Conservation (phyloP, 2,113 vertebrate genomes). For the Blennius ocellaris region DNA sequence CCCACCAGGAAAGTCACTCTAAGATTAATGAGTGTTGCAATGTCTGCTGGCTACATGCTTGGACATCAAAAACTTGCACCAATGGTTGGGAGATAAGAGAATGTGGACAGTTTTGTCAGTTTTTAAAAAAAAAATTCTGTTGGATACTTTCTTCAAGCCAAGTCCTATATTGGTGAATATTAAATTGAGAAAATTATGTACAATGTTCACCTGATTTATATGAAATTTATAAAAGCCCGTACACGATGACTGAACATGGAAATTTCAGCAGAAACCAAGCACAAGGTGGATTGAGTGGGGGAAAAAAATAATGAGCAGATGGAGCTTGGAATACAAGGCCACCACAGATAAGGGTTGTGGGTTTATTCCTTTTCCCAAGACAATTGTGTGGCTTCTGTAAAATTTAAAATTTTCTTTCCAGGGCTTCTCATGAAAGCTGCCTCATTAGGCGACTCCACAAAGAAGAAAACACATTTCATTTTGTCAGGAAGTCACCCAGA, state of each 20-base stretch:
- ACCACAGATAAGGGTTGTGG: conserved; percentile 21
- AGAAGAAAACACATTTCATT: conserved; percentile 64
- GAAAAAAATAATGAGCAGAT: conserved; percentile 38
- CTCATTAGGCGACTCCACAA: conserved; percentile 54
- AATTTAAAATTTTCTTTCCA: conserved; percentile 4
- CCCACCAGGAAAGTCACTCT: conserved; percentile 67
- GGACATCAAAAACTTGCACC: conserved; percentile 52
- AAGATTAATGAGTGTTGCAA: conserved; percentile 73
- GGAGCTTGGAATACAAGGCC: conserved; percentile 16
- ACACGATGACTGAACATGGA: neutral
- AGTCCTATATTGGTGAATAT: neutral
- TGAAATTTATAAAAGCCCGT: conserved; percentile 5
- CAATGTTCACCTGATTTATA: conserved; percentile 26
- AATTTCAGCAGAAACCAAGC: conserved; percentile 1
- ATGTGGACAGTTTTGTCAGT: conserved; percentile 1
- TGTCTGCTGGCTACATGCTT: conserved; percentile 59
- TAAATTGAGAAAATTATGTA: neutral
- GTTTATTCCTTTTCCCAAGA: conserved; percentile 19
- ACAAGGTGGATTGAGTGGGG: neutral
- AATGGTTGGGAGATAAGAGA: conserved; percentile 21
- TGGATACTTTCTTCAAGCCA: conserved; percentile 2
- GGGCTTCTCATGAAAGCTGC: conserved; percentile 29
- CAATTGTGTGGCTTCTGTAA: conserved; percentile 14
- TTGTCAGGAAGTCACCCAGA: conserved; percentile 54
- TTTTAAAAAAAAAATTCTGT: too few relatives aligned